Base-by-base conservation (phyloP, 2,113 vertebrate species). In the Rhabdornis inornatus region DNA sequence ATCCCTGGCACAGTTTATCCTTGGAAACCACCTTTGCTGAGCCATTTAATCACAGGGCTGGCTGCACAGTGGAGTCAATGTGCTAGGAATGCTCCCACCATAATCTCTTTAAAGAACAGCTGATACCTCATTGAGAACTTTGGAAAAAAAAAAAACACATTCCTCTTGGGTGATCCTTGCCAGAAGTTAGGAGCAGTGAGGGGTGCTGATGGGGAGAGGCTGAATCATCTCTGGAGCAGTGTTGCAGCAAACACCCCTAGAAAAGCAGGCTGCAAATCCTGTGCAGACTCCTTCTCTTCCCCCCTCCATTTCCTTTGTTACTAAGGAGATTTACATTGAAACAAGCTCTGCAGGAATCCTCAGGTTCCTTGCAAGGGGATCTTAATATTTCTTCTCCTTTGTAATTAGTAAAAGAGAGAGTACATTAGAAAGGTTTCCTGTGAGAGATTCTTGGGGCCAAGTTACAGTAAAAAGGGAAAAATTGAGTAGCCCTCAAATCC, bases 291-390 rank as follows among this genome's bases (percentile, higher is more conserved):
- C 53, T 49, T 57, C 50, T 85, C 49, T 68, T 24, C 19, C 49
- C 56, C 70, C 74, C 42, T 79, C 82, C 35, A 8, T 90, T 92
- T 94, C 70, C 90, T 97, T 96, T 94, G 96, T 96, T 97, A 97
- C 95, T 97, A 96, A 87, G 93, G 94, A 97, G 94, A 97, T 94
- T 88, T 95, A 83, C 92, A 60, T 87, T 96, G 95, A 93, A 96
- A 94, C 53, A 82, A 77, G 83, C 93, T 92, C 94, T 57, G 85
- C 86, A 90, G 93, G 95, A 94, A 95, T 94, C 83, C 49, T 96
- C 88, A 92, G 85, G 90, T 92, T 95, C 65, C 90, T 88, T 61
- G 76, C 52, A 60, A 93, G 49, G 76, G 9, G 20, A 77, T 88
- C 64, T 94, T 92, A 83, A 53, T 94, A 82, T 87, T 92, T 90